Conservation (phyloP, 1,140 invertebrate species). For the Harpegnathos saltator region DNA sequence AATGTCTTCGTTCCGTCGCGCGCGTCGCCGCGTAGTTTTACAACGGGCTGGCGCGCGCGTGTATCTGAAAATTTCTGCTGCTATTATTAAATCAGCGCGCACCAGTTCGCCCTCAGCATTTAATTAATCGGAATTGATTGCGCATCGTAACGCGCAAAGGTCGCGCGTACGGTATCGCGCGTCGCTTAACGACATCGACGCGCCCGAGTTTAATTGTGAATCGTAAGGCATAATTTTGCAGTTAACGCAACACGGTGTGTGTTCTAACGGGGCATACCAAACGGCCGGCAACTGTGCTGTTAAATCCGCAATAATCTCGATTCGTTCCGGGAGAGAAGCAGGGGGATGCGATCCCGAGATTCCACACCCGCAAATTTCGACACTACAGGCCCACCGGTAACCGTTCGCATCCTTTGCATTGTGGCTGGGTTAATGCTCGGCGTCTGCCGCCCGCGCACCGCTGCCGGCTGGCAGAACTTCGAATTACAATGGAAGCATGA, state of each 20-base stretch:
- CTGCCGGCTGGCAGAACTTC: slow-evolving; percentile 40
- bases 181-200: slow-evolving; percentile 9
- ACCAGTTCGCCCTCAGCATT: background rate
- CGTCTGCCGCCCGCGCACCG: slow-evolving; percentile 27
- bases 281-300: slow-evolving; percentile 7
- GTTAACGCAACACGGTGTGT: slow-evolving; percentile 43
- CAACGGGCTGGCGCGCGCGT: too few species aligned
- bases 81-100: slow-evolving; percentile 44
- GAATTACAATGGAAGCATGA: slow-evolving; percentile 51
- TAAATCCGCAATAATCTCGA: slow-evolving; percentile 30
- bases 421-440: slow-evolving; percentile 42
- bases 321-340: slow-evolving; percentile 32
- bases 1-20: slow-evolving; percentile 23
- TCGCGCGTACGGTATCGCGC: slow-evolving; percentile 22
- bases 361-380: slow-evolving; percentile 35
- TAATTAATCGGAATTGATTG: slow-evolving; percentile 52
- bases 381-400: background rate
- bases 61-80: background rate
- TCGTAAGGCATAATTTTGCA: slow-evolving; percentile 54
- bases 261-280: slow-evolving; percentile 26
- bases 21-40: background rate
- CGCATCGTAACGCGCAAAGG: background rate
- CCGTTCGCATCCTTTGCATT: slow-evolving; percentile 33
- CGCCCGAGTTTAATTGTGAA: slow-evolving; percentile 36
- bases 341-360: slow-evolving; percentile 15